These are phyloP conservation scores for Trichonephila clavata DNA, from an alignment of 1,140 invertebrate species.

Conservation along the genomic window DNA sequence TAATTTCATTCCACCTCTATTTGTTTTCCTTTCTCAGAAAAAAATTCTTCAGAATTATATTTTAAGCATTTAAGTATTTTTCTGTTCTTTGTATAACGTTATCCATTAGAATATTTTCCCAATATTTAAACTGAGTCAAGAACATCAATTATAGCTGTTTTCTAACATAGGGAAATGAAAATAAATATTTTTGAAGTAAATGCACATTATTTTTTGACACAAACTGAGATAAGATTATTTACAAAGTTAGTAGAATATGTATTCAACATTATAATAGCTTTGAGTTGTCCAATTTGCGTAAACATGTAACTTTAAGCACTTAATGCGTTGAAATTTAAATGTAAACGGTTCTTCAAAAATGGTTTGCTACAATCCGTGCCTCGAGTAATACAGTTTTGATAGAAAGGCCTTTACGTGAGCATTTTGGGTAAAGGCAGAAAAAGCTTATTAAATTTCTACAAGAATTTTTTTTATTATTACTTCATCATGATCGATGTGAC, in stretches of 20 bases:
- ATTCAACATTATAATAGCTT: background rate
- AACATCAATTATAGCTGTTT: background rate
- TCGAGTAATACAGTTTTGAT: background rate
- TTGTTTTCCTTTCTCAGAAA: no score
- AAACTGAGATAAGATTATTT: background rate
- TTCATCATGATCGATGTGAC: slow-evolving; percentile 13
- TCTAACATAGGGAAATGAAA: background rate
- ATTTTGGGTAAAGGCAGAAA: background rate
- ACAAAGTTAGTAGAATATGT: background rate
- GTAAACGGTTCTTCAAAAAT: background rate
- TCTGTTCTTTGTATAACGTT: no score
- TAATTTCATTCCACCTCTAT: no score
- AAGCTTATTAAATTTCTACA: slow-evolving; percentile 12
- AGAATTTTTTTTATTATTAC: background rate
- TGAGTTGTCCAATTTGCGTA: background rate
- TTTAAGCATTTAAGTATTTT: no score
- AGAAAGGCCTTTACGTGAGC: background rate
- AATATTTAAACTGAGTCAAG: no score
- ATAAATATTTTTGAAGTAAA: background rate
- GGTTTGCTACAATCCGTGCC: background rate
- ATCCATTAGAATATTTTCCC: no score
- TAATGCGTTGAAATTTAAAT: background rate
- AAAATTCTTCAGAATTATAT: no score
- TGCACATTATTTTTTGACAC: background rate
- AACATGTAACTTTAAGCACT: background rate